A percentile compares a stretch with the other conserved stretches of the same genome.
Conservation (phyloP, 2,888 invertebrate genomes). For the Eilema caniola region DNA sequence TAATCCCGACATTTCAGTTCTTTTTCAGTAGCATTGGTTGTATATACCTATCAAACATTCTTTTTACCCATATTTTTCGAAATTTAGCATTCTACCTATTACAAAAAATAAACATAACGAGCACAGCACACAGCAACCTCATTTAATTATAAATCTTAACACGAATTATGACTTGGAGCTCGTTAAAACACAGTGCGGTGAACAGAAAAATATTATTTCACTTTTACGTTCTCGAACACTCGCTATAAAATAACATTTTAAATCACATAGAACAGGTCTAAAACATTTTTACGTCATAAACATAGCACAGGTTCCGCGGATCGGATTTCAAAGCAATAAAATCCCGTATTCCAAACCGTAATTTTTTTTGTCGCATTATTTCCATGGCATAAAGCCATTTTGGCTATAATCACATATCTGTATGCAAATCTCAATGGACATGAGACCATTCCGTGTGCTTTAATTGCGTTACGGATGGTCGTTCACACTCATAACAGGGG, state of each 20-base stretch:
- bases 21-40: too few relatives aligned
- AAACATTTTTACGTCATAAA: constrained; percentile 17
- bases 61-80: too few relatives aligned
- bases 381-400: constrained; percentile 62
- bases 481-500: constrained; percentile 67
- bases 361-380: constrained; percentile 49
- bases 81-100: too few relatives aligned
- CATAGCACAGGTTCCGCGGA: constrained; percentile 1
- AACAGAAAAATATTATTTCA: constrained; percentile 17
- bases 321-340: constrained; percentile 44
- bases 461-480: constrained; percentile 77
- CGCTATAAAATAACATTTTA: constrained; percentile 19
- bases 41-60: too few relatives aligned
- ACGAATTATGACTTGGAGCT: constrained; percentile 2
- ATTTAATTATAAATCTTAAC: constrained; percentile 8
- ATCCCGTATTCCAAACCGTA: constrained; percentile 24
- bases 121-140: background rate
- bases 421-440: constrained; percentile 82
- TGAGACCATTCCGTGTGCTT: constrained; percentile 67
- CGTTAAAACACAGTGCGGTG: constrained; percentile 8
- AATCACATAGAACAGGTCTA: constrained; percentile 13
- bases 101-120: too few relatives aligned
- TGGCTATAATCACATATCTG: constrained; percentile 76
- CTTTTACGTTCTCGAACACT: constrained; percentile 15
- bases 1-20: too few relatives aligned